Conservation (phyloP, 2,888 invertebrate species). For the Cotesia congregata region DNA sequence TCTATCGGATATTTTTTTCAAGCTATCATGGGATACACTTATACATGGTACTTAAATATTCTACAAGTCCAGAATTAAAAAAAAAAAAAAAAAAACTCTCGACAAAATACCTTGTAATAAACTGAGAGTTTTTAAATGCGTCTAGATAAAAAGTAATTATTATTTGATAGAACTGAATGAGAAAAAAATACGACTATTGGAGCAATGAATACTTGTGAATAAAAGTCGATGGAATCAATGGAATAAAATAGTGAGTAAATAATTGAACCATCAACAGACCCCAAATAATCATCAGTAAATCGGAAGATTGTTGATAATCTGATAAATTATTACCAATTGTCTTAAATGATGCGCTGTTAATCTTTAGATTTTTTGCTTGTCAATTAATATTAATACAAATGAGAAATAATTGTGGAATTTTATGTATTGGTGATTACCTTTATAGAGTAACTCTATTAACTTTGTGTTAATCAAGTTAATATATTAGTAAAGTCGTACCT, state of each 20-base stretch:
- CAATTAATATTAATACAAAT: background rate
- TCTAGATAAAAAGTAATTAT: background rate
- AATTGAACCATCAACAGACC: background rate
- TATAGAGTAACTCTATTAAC: background rate
- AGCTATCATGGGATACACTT: too few species aligned
- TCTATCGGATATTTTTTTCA: background rate
- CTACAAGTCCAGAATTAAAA: too few species aligned
- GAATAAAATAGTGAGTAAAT: background rate
- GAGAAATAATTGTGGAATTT: background rate
- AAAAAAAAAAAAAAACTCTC: conserved; percentile 51
- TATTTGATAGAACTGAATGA: background rate
- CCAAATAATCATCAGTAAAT: background rate
- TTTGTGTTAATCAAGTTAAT: conserved; percentile 35
- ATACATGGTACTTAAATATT: too few species aligned
- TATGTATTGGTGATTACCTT: background rate
- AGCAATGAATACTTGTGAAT: background rate
- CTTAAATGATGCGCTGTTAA: background rate
- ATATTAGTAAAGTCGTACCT: conserved; percentile 83
- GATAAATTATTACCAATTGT: background rate
- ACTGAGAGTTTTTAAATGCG: background rate
- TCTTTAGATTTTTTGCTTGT: background rate
- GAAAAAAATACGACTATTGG: background rate
- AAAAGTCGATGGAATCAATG: background rate
- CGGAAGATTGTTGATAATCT: background rate
- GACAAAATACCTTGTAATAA: background rate